phyloP scores from a whole-genome alignment of 2,888 invertebrate species.

The Tinea trinotella region DNA sequence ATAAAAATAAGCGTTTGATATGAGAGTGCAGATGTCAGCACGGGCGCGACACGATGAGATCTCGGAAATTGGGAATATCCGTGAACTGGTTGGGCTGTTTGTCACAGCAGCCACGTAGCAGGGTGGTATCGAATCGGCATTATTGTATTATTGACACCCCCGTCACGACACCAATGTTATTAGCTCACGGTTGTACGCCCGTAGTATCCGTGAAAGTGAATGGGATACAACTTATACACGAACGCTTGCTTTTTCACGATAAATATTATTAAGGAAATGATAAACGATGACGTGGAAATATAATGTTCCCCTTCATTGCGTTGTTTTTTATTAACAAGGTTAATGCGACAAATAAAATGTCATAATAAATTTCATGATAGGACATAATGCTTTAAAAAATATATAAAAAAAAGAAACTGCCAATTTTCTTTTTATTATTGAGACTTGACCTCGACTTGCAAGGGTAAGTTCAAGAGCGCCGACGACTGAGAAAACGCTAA shows the following conservation, averaged over 20 bases:
- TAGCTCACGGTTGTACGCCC: constrained; percentile 23
- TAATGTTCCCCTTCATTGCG: not conserved
- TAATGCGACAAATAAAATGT: no score
- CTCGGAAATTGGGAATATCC: constrained; percentile 56
- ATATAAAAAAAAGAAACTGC: no score
- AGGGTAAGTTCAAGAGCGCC: no score
- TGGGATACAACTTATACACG: not conserved
- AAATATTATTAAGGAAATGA: not conserved
- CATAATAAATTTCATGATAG: no score
- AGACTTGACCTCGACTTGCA: no score
- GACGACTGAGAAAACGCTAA: no score
- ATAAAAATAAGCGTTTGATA: no score
- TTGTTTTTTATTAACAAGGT: not conserved
- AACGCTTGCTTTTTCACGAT: not conserved
- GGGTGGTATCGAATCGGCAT: constrained; percentile 27
- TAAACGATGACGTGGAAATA: not conserved
- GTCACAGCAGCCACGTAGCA: constrained; percentile 37
- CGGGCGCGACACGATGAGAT: constrained; percentile 32
- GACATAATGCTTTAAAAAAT: no score
- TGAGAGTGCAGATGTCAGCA: not conserved
- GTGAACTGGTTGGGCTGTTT: constrained; percentile 35
- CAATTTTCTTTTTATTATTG: no score
- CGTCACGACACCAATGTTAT: constrained; percentile 33
- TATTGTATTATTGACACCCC: constrained; percentile 35
- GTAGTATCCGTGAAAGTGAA: not conserved